Base-by-base conservation (phyloP, 2,797 vertebrate genomes). In the Lutjanus campechanus region DNA sequence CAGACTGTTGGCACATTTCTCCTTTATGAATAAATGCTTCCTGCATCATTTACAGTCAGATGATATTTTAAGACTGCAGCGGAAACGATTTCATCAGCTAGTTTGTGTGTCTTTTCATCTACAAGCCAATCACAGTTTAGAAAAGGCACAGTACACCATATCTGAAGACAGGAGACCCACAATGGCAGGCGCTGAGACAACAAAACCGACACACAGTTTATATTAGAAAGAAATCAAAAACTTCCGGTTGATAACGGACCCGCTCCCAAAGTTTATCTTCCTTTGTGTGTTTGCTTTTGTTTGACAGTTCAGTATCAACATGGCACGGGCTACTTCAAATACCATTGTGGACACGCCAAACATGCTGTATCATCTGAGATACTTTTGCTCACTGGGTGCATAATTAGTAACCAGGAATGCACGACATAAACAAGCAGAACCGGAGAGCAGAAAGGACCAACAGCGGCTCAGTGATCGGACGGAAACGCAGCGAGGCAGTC, bases 251-350 rank as follows among this genome's bases (percentile, higher is more conserved):
- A 89, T 93, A 90, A 83, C 11, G 11, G 70, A 66, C 73, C 71
- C 54, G 5, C 51, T n/a, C n/a, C n/a, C n/a, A n/a, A n/a, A n/a
- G 40, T 49, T 62, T 71, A 77, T 92, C 89, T 82, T 84, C 77
- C 70, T 77, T 58, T 64, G 74, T 65, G 46, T 84, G 80, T 90
- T 91, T 90, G 83, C 87, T 89, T n/a, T 87, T 85, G 76, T 87
- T 91, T 86, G 84, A 89, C 76, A 73, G 75, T 54, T 91, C 76
- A 83, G 49, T 79, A 90, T 88, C 85, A 94, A 89, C 84, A 79
- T 67, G 20, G 59, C 58, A 82, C 19, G 2, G 51, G 62, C 67
- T 54, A 67, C 43, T 72, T 81, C 61, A 84, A 76, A 85, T 69
- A 61, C 69, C 74, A 59, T 29, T 66, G 69, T 60, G 79, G 69